Conservation (phyloP, 2,888 invertebrate species). For the Tachina lurida region DNA sequence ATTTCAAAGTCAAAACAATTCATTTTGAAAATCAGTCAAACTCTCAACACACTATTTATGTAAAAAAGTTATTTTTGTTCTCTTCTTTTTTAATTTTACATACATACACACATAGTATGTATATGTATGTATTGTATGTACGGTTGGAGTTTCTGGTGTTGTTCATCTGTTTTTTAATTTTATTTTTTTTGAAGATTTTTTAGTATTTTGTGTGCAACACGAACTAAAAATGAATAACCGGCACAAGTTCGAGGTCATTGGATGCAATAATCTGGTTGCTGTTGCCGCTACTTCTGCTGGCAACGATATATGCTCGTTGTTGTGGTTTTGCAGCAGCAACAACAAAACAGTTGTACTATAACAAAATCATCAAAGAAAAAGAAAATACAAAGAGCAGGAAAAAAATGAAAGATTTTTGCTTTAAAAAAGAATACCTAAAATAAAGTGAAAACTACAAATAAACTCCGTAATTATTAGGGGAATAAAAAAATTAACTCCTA, state of each 20-base stretch:
- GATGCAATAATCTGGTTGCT: slow-evolving; percentile 73
- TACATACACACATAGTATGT: no score
- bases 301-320: slow-evolving; percentile 36
- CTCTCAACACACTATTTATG: slow-evolving; percentile 35
- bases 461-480: slow-evolving; percentile 34
- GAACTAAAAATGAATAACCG: slow-evolving; percentile 68
- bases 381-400: not conserved
- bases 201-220: slow-evolving; percentile 64
- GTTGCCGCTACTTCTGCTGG: slow-evolving; percentile 40
- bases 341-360: slow-evolving; percentile 36
- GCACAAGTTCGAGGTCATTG: slow-evolving; percentile 79
- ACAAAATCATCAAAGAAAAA: slow-evolving; percentile 41
- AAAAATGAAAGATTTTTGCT: slow-evolving; percentile 34
- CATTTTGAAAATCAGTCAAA: slow-evolving; percentile 57
- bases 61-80: slow-evolving; percentile 3
- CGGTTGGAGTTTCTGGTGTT: slow-evolving; percentile 31
- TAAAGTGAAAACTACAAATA: slow-evolving; percentile 59
- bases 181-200: slow-evolving; percentile 2
- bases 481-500: slow-evolving; percentile 27
- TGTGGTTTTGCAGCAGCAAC: slow-evolving; percentile 30
- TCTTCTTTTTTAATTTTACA: slow-evolving; percentile 28
- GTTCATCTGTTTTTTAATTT: not conserved
- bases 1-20: slow-evolving; percentile 48
- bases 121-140: not conserved
- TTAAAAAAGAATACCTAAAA: slow-evolving; percentile 8